Base-by-base conservation (phyloP, 1,140 invertebrate genomes). In the Notospermus geniculatus region DNA sequence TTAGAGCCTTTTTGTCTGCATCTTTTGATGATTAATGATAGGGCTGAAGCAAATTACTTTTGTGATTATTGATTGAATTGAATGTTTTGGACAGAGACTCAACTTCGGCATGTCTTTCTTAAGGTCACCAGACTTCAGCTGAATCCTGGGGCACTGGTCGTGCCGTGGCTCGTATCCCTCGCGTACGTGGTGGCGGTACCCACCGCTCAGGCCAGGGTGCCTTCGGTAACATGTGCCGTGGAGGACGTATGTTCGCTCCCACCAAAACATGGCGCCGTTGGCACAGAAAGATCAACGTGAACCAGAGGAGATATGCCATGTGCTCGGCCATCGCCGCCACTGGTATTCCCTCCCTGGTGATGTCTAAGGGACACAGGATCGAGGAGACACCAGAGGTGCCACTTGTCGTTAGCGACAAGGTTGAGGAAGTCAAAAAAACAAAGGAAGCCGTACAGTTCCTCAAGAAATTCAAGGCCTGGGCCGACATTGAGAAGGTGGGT, bases 61-160 rank as follows among this genome's bases (percentile, higher is more conserved):
- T 36, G 5, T 36, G 4, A 7, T 36, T 36, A 15, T 4, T 15
- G 5, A 4, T 36, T 36, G 32, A 36, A 36, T 36, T 36, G 32
- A n/a, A n/a, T n/a, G 32, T 36, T 7, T 36, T 36, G n/a, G n/a
- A n/a, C n/a, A n/a, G n/a, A n/a, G n/a, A 36, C 32, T 36, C 32
- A 36, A 7, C 5, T 36, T 7, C 25, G n/a, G n/a, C n/a, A 54
- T 53, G 32, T 46, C 17, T 41, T 46, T 77, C 78, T n/a, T n/a
- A n/a, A 98, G 95, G 97, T 85, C 95, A 99, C 82, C 97, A 99
- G 85, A 99, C 96, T 59, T 97, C 93, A 83, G 97, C 97, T 64
- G 96, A 99, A 82, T 99, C 97, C 71, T 99, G 97, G 97, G 97
- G 97, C 82, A 99, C 97, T 80, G 97, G 97, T 78, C 91, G 97